Conservation (phyloP, 2,113 vertebrate species). For the Channa argus region DNA sequence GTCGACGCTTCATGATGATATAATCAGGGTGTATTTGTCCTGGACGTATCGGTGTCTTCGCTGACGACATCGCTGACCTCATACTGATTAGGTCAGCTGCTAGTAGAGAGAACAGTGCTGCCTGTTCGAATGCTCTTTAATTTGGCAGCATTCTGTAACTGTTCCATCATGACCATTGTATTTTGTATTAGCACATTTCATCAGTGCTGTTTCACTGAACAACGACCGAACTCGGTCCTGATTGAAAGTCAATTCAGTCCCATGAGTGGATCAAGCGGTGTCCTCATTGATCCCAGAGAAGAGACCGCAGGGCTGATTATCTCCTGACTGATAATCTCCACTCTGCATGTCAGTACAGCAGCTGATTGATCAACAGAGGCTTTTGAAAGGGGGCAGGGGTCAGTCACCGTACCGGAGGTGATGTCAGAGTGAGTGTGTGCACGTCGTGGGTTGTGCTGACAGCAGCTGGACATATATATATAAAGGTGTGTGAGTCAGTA, state of each 20-base stretch:
- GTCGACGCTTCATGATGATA: not conserved
- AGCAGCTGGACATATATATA: conserved; percentile 44
- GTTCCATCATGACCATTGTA: not conserved
- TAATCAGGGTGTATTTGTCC: not conserved
- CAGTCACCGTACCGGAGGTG: conserved; percentile 38
- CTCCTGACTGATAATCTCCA: conserved; percentile 34
- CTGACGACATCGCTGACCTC: not conserved
- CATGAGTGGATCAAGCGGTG: conserved; percentile 14
- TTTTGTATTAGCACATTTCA: not conserved
- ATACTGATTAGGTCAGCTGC: not conserved
- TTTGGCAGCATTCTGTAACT: not conserved
- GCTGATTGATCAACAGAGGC: conserved; percentile 37
- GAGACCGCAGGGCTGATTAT: conserved; percentile 6
- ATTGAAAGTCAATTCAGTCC: not conserved
- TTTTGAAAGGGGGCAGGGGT: not conserved
- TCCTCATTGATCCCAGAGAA: conserved; percentile 6
- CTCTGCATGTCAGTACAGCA: conserved; percentile 45
- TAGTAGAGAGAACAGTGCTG: no score
- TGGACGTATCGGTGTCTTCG: not conserved
- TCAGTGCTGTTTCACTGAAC: not conserved
- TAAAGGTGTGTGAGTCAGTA: not conserved
- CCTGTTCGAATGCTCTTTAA: not conserved
- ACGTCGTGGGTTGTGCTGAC: not conserved
- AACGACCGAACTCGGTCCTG: not conserved
- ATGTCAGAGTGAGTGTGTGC: not conserved